These are phyloP conservation scores for Diglossa brunneiventris DNA, from an alignment of 2,113 vertebrate species.

Conservation along the genomic window DNA sequence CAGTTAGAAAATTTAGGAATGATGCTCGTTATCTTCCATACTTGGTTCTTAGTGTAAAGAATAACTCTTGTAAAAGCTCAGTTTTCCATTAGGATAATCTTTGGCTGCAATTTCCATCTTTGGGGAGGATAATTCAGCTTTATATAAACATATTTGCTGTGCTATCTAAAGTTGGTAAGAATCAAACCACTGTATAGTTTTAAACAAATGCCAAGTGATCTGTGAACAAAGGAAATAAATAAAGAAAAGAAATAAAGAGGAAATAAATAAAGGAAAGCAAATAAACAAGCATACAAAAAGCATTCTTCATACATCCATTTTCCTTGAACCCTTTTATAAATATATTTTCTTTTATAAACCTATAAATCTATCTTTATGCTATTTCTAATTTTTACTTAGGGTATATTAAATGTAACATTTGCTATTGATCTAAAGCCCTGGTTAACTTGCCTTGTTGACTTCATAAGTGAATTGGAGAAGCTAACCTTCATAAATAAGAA, in stretches of 20 bases:
- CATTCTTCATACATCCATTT: neutral
- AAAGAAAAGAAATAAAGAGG: neutral
- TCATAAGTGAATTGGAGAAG: neutral
- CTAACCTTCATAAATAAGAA: slow-evolving; percentile 12
- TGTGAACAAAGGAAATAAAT: neutral
- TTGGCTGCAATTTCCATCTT: neutral
- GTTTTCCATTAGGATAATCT: neutral
- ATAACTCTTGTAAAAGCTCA: neutral
- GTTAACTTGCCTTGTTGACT: neutral
- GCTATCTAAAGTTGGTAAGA: neutral
- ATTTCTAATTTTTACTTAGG: neutral
- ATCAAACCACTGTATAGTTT: neutral
- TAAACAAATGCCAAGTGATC: neutral
- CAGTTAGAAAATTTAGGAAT: neutral
- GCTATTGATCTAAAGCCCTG: neutral
- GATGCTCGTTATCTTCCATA: neutral
- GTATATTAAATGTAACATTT: neutral
- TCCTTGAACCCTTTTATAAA: neutral
- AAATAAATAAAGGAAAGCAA: neutral
- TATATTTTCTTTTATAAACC: too few species aligned
- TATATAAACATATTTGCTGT: neutral
- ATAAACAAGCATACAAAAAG: neutral
- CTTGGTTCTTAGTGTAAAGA: neutral
- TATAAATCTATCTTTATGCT: neutral
- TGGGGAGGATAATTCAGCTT: neutral